Conservation (phyloP, 2,113 vertebrate genomes). For the Poecile atricapillus region DNA sequence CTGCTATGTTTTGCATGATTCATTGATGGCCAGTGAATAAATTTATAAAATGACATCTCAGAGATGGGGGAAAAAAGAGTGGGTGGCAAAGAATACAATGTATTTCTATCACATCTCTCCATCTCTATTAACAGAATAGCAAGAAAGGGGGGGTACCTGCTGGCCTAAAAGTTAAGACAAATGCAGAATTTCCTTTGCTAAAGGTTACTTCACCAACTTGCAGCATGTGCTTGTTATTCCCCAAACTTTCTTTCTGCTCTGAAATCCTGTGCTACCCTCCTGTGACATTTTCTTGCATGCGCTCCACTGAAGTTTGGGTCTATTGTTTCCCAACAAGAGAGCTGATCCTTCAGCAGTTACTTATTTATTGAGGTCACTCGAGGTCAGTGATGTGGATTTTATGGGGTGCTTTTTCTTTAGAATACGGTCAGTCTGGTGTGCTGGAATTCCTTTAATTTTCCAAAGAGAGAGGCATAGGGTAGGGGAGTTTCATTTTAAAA, state of each 20-base stretch:
- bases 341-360: conserved; percentile 70
- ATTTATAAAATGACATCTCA: neutral
- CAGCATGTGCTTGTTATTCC: neutral
- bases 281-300: conserved; percentile 58
- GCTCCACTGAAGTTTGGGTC: conserved; percentile 53
- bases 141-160: neutral
- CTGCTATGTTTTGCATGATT: conserved; percentile 18
- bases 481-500: neutral
- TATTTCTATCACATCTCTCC: neutral
- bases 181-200: neutral
- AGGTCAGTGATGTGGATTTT: conserved; percentile 43
- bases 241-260: conserved; percentile 47
- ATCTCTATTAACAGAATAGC: neutral
- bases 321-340: conserved; percentile 68
- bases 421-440: conserved; percentile 5
- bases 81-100: neutral
- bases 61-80: neutral
- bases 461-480: neutral
- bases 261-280: conserved; percentile 54
- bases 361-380: conserved; percentile 62
- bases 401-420: neutral
- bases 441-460: conserved; percentile 40
- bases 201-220: conserved; percentile 26
- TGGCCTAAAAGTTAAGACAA: neutral
- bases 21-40: neutral